These are phyloP conservation scores for Cairina moschata DNA, from an alignment of 2,113 vertebrate genomes.

Conservation along the genomic window DNA sequence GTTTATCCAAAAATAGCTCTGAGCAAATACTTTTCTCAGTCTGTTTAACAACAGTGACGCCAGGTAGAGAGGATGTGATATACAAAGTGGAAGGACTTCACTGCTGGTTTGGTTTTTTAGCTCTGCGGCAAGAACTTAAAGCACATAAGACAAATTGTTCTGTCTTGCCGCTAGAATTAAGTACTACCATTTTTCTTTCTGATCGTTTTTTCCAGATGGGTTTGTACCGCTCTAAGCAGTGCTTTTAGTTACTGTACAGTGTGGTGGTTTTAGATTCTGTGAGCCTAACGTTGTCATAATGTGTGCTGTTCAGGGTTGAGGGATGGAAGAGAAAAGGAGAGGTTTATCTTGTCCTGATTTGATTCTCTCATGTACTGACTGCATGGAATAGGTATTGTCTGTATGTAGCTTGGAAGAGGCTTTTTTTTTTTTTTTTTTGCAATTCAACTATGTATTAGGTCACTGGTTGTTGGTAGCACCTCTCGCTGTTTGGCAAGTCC, in stretches of 20 bases:
- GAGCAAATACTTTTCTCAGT: not conserved
- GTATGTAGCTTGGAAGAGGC: not conserved
- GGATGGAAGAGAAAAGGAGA: not conserved
- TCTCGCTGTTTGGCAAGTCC: not conserved
- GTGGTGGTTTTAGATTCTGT: not conserved
- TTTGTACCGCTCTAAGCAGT: not conserved
- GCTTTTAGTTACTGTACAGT: not conserved
- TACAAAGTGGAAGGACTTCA: not conserved
- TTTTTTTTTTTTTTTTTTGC: not conserved
- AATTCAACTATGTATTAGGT: not conserved
- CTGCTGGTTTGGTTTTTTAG: not conserved
- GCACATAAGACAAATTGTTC: not conserved
- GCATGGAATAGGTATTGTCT: not conserved
- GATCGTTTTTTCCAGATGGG: not conserved
- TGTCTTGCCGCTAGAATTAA: not conserved
- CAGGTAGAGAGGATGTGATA: not conserved
- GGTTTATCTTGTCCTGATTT: not conserved
- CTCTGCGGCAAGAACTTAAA: not conserved
- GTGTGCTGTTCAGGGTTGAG: not conserved
- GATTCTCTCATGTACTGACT: not conserved
- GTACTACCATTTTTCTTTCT: not conserved
- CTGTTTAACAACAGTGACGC: not conserved
- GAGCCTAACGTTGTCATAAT: not conserved
- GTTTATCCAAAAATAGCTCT: not conserved
- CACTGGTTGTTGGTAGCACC: not conserved